Percentiles rank a stretch among this genome's conserved stretches.
These are phyloP conservation scores for Fundulus diaphanus DNA, from an alignment of 2,797 vertebrate species.

Conservation along the genomic window DNA sequence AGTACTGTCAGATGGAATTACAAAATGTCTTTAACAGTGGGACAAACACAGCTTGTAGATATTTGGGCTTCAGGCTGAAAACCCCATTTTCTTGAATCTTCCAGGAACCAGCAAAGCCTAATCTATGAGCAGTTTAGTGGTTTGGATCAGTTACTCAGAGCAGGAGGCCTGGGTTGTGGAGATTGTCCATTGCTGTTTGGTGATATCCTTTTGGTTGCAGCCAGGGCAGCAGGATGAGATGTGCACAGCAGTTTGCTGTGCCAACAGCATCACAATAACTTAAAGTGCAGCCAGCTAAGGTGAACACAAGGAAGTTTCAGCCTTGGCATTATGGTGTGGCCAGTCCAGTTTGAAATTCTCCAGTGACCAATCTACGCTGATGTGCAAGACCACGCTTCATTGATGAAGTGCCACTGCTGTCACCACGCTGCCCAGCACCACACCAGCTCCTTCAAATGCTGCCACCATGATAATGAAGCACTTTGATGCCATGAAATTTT, in stretches of 20 bases:
- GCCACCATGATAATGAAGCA: neutral
- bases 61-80: neutral
- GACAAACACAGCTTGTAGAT: neutral
- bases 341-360: neutral
- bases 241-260: neutral
- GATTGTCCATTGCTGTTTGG: neutral
- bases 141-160: neutral
- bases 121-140: neutral
- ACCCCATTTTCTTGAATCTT: neutral
- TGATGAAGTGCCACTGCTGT: neutral
- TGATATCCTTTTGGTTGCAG: neutral
- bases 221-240: neutral
- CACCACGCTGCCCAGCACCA: neutral
- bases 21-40: neutral
- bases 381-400: too few relatives aligned
- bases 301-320: neutral
- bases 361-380: neutral
- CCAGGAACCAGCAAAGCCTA: neutral
- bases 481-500: neutral
- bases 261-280: neutral
- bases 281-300: neutral
- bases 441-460: neutral
- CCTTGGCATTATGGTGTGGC: neutral
- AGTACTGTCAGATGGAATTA: neutral
- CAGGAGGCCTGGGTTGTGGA: neutral